phyloP scores from a whole-genome alignment of 2,113 vertebrate genomes.

The Sphyrna mokarran region DNA sequence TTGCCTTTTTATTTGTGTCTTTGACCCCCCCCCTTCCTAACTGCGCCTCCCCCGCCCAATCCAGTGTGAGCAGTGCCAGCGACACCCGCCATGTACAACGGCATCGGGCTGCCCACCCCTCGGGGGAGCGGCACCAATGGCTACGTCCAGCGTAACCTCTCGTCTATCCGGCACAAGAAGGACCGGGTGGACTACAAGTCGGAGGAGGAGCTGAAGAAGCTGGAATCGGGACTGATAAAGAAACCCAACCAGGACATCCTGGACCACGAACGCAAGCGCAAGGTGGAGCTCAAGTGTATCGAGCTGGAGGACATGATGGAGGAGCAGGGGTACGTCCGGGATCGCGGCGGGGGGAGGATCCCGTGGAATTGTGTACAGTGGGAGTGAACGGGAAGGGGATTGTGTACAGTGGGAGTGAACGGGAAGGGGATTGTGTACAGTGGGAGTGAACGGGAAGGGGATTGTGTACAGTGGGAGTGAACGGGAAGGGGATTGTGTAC shows the following conservation, averaged over 20 bases:
- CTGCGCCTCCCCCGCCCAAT: too few species aligned
- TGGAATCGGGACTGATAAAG: conserved; percentile 78
- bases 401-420: too few species aligned
- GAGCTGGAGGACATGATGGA: conserved; percentile 94
- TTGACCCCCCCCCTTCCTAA: background rate
- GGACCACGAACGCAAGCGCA: conserved; percentile 84
- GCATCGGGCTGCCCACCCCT: conserved; percentile 82
- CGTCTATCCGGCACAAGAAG: conserved; percentile 71
- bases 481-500: too few species aligned
- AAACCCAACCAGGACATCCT: conserved; percentile 86
- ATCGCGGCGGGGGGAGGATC: background rate
- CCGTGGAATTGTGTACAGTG: background rate
- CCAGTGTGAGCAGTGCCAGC: background rate
- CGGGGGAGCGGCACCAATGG: conserved; percentile 87
- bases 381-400: background rate
- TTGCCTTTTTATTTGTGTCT: too few species aligned
- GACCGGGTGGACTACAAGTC: conserved; percentile 63
- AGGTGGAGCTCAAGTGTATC: conserved; percentile 85
- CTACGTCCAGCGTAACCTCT: conserved; percentile 86
- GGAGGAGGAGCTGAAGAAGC: conserved; percentile 80
- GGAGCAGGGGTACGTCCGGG: conserved; percentile 72
- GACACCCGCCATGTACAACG: conserved; percentile 76
- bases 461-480: too few species aligned
- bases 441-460: too few species aligned
- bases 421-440: too few species aligned